phyloP scores from a whole-genome alignment of 2,888 invertebrate genomes.

The Caenorhabditis virilis region DNA sequence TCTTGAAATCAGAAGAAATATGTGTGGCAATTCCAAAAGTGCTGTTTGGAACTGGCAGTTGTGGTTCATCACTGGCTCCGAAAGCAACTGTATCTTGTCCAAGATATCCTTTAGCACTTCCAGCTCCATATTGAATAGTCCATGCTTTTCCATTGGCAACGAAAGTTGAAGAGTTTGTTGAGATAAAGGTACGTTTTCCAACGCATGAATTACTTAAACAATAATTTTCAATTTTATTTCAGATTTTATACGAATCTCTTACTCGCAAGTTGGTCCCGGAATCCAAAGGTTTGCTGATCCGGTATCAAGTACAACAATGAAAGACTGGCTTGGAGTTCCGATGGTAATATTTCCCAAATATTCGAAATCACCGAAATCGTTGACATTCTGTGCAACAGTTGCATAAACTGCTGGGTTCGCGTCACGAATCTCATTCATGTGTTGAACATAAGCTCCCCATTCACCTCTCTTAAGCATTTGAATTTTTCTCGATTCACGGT shows the following conservation, averaged over 20 bases:
- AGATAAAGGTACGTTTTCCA: slow-evolving; percentile 85
- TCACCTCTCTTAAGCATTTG: slow-evolving; percentile 44
- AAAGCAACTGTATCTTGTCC: slow-evolving; percentile 82
- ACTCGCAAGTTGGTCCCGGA: slow-evolving; percentile 43
- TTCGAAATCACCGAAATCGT: slow-evolving; percentile 38
- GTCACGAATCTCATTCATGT: slow-evolving; percentile 32
- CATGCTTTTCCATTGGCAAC: slow-evolving; percentile 85
- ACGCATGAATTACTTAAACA: slow-evolving; percentile 7
- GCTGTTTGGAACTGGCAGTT: slow-evolving; percentile 45
- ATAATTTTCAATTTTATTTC: too few species aligned
- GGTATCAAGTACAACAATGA: slow-evolving; percentile 57
- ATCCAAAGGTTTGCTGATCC: slow-evolving; percentile 59
- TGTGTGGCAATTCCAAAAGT: slow-evolving; percentile 50
- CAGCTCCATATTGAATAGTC: slow-evolving; percentile 90
- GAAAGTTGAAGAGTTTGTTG: slow-evolving; percentile 81
- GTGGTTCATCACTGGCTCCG: slow-evolving; percentile 25
- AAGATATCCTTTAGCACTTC: slow-evolving; percentile 85
- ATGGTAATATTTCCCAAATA: slow-evolving; percentile 70
- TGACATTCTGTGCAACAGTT: slow-evolving; percentile 38
- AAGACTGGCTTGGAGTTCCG: slow-evolving; percentile 49
- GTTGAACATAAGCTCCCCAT: slow-evolving; percentile 39
- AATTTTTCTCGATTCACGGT: slow-evolving; percentile 38
- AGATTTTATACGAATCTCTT: too few species aligned
- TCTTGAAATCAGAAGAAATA: slow-evolving; percentile 40
- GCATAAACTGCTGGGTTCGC: slow-evolving; percentile 23